Base-by-base conservation (phyloP, 2,888 invertebrate species). In the Mimumesa dahlbomi region DNA sequence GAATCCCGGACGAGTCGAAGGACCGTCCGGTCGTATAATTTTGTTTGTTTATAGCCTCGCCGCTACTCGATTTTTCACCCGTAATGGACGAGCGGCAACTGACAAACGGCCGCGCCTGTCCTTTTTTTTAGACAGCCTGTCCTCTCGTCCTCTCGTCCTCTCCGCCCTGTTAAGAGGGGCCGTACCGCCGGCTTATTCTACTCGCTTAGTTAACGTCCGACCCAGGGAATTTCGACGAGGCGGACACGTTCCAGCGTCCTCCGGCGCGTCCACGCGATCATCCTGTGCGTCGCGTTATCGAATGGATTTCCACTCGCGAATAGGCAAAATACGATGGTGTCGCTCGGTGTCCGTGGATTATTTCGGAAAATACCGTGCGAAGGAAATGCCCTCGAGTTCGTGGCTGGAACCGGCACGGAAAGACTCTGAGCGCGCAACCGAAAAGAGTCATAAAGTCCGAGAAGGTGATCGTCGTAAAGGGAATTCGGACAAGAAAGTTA, bases 21-120 rank as follows among this genome's bases (percentile, higher is more conserved):
- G 52, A 66, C 53, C 53, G 36, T 46, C 61, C 18, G 57, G 73
- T 78, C 80, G 83, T 85, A 87, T 88, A 88, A 87, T 88, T 87
- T 85, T 84, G 86, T 87, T 88, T 87, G 87, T 87, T 88, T 87
- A 88, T 87, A 85, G 84, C 79, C 79, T 73, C 73, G 75, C 78
- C 76, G 83, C 81, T 80, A 82, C 84, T 85, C 86, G 84, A 87
- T 88, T 88, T 87, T 87, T 87, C 86, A 85, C 73, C 50, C 84
- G 79, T 87, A 87, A 87, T 87, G 85, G 87, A 84, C 82, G 84
- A 80, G 72, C 82, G 76, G 79, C 75, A 78, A 81, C 83, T 87
- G 87, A 88, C 85, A 87, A 88, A 85, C 83, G 85, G 82, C 77
- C 68, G 57, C 62, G 54, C 67, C 64, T 61, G 65, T 43, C 65